Percentiles rank a stretch among this genome's conserved stretches.
These are phyloP conservation scores for human (Homo sapiens) DNA, from an alignment of 2,113 vertebrate genomes.

Conservation along the genomic window GRCh38 chr4:170013501-170014000, in stretches of 20 bases:
- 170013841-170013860: no score
- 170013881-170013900: neutral
- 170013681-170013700: neutral
- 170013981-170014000: neutral
- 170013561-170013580: neutral
- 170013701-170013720: neutral
- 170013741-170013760: neutral
- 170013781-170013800: neutral
- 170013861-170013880: neutral
- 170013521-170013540: neutral
- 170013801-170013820: no score
- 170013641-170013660: neutral
- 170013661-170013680: neutral
- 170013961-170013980: neutral
- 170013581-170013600: neutral
- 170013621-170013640: neutral
- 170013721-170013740: neutral
- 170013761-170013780: neutral
- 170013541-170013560: neutral
- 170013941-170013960: neutral
- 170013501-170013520: neutral
- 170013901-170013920: neutral
- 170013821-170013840: no score
- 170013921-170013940: neutral
- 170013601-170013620: neutral